A percentile compares a stretch with the other conserved stretches of the same genome.
Evolutionary conservation across 2,888 invertebrate species (phyloP).

Genomic region (Thelaira solivaga): DNA sequence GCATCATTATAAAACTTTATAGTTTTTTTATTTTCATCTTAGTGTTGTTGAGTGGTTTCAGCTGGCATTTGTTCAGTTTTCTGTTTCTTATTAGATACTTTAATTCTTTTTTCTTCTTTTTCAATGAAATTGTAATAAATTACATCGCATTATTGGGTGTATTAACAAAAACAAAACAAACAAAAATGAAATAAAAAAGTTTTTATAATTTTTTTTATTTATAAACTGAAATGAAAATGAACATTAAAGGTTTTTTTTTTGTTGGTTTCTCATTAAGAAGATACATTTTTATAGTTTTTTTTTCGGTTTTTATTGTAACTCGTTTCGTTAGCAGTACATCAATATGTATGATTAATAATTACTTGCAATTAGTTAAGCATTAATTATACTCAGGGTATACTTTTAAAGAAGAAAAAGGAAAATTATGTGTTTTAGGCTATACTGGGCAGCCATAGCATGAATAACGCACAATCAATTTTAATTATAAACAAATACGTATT

Average conservation of each 20-base stretch:
- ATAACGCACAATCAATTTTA: too few species aligned
- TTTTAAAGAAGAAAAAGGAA: not conserved
- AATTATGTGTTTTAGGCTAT: too few species aligned
- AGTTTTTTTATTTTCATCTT: slow-evolving; percentile 8
- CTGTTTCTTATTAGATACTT: not conserved
- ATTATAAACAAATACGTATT: too few species aligned
- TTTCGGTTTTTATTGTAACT: not conserved
- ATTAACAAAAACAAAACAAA: slow-evolving; percentile 13
- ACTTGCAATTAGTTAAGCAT: slow-evolving; percentile 29
- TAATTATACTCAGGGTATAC: slow-evolving; percentile 15
- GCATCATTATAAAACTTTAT: slow-evolving; percentile 32
- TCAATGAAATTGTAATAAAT: slow-evolving; percentile 38
- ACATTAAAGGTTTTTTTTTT: not conserved
- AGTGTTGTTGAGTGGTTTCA: slow-evolving; percentile 16
- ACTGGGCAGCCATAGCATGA: too few species aligned
- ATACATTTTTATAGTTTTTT: not conserved
- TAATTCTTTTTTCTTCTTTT: not conserved
- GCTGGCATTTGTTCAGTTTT: slow-evolving; percentile 2
- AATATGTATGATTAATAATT: slow-evolving; percentile 31
- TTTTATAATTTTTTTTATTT: too few species aligned
- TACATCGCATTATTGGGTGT: slow-evolving; percentile 30
- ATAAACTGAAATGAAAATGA: slow-evolving; percentile 1
- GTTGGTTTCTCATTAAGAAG: not conserved
- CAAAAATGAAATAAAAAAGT: too few species aligned
- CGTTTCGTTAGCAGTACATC: too few species aligned